phyloP scores from a whole-genome alignment of 2,113 vertebrate species.

The Lycaon pictus region DNA sequence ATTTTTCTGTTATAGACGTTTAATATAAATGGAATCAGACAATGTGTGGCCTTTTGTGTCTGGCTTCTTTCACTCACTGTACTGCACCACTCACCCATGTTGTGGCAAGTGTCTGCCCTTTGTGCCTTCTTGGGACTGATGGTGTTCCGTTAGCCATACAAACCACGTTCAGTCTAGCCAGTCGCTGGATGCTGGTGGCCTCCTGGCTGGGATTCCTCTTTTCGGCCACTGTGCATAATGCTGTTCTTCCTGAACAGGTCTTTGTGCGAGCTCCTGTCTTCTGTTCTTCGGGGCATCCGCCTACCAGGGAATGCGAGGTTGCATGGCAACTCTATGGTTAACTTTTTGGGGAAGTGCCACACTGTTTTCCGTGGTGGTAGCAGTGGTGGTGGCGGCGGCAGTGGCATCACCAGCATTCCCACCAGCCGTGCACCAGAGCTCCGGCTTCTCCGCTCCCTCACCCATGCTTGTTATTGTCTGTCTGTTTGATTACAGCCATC shows the following conservation, averaged over 20 bases:
- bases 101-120: fast-evolving
- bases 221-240: background rate
- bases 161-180: background rate
- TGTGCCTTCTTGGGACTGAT: background rate
- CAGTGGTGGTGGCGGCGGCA: too few species aligned
- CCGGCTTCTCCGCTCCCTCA: background rate
- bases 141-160: background rate
- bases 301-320: background rate
- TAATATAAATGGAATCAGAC: background rate
- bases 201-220: background rate
- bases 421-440: background rate
- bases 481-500: background rate
- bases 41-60: background rate
- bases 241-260: background rate
- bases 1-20: background rate
- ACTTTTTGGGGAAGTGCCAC: background rate
- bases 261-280: background rate
- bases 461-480: background rate
- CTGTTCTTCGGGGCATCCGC: background rate
- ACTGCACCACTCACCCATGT: background rate
- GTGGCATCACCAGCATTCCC: too few species aligned
- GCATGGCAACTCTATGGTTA: background rate
- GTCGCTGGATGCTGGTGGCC: background rate
- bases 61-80: background rate
- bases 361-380: background rate